A percentile compares a stretch with the other conserved stretches of the same genome.
These are phyloP conservation scores for Leptopterna dolabrata DNA, from an alignment of 2,888 invertebrate species.

Conservation along the genomic window DNA sequence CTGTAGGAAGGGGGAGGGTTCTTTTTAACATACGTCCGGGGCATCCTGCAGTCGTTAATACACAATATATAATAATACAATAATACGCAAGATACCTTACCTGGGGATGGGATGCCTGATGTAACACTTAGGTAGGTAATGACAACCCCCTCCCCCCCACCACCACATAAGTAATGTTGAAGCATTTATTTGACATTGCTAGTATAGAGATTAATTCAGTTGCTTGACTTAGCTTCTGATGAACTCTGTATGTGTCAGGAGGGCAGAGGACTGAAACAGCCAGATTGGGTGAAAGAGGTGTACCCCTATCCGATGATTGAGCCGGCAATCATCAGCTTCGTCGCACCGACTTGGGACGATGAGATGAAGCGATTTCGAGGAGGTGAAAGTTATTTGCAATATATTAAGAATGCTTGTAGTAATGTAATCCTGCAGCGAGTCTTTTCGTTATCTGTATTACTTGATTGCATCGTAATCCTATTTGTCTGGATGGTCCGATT, in stretches of 20 bases:
- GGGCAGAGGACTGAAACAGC: conserved; percentile 2
- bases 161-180: background rate
- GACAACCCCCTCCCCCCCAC: too few species aligned
- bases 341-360: background rate
- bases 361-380: conserved; percentile 32
- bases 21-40: too few species aligned
- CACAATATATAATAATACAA: too few species aligned
- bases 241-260: background rate
- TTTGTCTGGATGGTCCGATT: too few species aligned
- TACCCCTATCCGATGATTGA: conserved; percentile 5
- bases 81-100: too few species aligned
- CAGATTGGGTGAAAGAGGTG: conserved; percentile 22
- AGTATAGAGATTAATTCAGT: background rate
- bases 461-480: too few species aligned
- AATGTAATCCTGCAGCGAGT: too few species aligned
- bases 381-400: conserved; percentile 6
- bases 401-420: background rate
- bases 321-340: background rate
- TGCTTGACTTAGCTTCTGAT: background rate
- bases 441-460: too few species aligned
- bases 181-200: background rate
- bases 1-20: too few species aligned
- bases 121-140: too few species aligned
- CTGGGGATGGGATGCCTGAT: too few species aligned
- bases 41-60: too few species aligned